Percentiles rank a stretch among this genome's conserved stretches.
Conservation (phyloP, 2,113 vertebrate genomes). For the Canis aureus region DNA sequence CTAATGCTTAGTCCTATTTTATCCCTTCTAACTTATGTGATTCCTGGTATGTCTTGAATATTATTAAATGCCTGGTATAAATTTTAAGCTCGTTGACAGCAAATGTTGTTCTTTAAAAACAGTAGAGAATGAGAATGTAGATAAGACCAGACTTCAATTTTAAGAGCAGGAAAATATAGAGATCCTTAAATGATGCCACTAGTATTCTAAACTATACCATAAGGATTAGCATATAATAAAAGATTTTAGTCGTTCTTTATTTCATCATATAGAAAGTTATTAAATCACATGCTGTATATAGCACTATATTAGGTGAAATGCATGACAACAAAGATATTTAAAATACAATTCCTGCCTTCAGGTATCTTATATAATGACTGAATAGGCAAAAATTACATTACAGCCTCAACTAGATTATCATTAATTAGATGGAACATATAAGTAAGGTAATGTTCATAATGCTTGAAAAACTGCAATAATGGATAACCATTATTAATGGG, state of each 20-base stretch:
- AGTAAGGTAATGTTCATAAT: not conserved
- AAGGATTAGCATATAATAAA: not conserved
- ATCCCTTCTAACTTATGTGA: not conserved
- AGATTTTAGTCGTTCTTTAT: slow-evolving; percentile 1
- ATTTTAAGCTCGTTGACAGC: not conserved
- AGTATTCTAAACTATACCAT: not conserved
- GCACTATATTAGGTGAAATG: not conserved
- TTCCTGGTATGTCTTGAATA: not conserved
- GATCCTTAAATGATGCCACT: not conserved
- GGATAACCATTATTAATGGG: slow-evolving; percentile 11
- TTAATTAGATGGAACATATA: not conserved
- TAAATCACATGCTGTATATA: not conserved
- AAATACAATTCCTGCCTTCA: not conserved
- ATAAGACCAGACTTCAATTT: slow-evolving; percentile 40
- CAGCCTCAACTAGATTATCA: not conserved
- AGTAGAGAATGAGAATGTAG: not conserved
- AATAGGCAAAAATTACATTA: not conserved
- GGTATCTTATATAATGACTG: not conserved
- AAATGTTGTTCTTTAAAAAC: not conserved
- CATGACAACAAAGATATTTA: not conserved
- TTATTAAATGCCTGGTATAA: not conserved
- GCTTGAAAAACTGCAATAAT: slow-evolving; percentile 28
- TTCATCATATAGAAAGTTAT: not conserved
- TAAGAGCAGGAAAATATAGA: not conserved
- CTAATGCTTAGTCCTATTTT: not conserved